Base-by-base conservation (phyloP, 2,888 invertebrate genomes). In the Digitonthophagus gazella region DNA sequence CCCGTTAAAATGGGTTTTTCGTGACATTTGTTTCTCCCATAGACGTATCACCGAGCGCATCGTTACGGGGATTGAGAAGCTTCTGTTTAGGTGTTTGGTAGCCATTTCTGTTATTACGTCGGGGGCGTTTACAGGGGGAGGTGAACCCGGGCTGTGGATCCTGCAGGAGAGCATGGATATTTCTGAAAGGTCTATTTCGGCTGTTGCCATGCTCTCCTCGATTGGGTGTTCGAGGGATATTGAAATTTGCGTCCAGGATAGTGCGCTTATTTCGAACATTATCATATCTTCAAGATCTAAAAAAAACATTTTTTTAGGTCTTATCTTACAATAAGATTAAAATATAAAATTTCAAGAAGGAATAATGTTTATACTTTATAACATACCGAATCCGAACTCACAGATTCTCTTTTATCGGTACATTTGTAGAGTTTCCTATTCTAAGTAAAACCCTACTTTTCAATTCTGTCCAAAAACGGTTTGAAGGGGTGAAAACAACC, bases 181-280 rank as follows among this genome's bases (percentile, higher is more conserved):
- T 77, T 96, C 95, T 3, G 88, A 85, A 66, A 98, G 85, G 81
- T 96, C 92, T 72, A 98, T 86, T 80, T 97, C 97, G 11, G 94
- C 93, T 0, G 97, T 96, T 0, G 96, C 94, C 90, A 97, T 91
- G 71, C 93, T 92, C 81, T 96, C 96, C 79, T 96, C 95, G 15
- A 91, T 85, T 0, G 97, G 97, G 84, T 97, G 96, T 80, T 97
- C 96, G 79, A 98, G 88, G 5, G 95, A 92, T 15, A 98, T 90
- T 6, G 93, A 93, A 72, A 98, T 89, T 81, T 95, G 94, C 72
- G 93, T 93, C 86, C 95, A 92, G 0, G 96, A 95, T 44, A 96
- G 84, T 1, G 96, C 94, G 76, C 92, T 94, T 75, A 97, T 90
- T 84, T 98, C 97, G 80, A 97, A 92, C 87, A 96, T 95, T n/a